phyloP scores from a whole-genome alignment of 2,113 vertebrate genomes.

The Macrotis lagotis region DNA sequence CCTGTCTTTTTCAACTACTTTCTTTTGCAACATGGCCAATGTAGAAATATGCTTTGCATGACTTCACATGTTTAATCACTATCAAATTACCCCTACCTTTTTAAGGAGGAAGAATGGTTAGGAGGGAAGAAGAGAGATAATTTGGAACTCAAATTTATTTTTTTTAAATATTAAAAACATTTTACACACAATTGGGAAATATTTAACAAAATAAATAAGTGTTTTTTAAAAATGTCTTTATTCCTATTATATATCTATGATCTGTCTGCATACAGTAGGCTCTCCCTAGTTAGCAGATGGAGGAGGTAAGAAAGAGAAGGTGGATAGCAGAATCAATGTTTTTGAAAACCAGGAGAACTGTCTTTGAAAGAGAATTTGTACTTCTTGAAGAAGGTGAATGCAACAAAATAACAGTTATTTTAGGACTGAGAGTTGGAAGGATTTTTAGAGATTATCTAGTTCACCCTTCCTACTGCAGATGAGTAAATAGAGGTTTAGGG shows the following conservation, averaged over 20 bases:
- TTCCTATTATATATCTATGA: not conserved
- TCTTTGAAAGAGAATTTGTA: not conserved
- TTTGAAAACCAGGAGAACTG: not conserved
- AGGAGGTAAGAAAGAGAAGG: not conserved
- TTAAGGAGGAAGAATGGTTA: not conserved
- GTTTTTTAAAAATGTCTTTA: not conserved
- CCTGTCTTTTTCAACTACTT: not conserved
- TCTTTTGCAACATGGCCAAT: not conserved
- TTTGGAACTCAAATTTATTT: not conserved
- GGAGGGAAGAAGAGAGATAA: not conserved
- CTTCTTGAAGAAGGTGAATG: not conserved
- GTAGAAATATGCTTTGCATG: not conserved
- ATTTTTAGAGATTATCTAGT: not conserved
- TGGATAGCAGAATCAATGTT: not conserved
- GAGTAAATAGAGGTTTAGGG: not conserved
- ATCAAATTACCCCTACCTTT: not conserved
- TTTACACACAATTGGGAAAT: not conserved
- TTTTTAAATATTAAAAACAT: too few species aligned
- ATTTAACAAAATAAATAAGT: not conserved
- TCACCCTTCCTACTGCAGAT: not conserved
- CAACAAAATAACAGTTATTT: not conserved
- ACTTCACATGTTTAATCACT: not conserved
- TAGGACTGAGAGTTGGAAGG: not conserved
- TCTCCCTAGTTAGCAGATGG: not conserved
- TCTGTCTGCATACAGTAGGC: not conserved